These are phyloP conservation scores for Onchidella celtica DNA, from an alignment of 2,888 invertebrate species.

Conservation along the genomic window DNA sequence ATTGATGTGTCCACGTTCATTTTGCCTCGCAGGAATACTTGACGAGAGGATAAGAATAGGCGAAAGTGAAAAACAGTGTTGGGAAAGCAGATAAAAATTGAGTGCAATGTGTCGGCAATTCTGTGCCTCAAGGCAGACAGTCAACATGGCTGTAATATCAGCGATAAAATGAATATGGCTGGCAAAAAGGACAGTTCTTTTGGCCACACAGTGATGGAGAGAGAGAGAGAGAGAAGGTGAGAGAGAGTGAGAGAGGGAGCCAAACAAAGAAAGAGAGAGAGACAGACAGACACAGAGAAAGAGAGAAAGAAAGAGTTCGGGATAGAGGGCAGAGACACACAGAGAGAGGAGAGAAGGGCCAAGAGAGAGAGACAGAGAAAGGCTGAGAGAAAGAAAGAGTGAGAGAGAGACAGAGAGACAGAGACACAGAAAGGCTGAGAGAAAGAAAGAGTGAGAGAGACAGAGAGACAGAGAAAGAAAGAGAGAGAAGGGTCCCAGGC, in stretches of 20 bases:
- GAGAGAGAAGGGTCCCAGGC: neutral
- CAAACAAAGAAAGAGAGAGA: neutral
- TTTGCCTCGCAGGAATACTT: too few relatives aligned
- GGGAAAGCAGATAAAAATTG: too few relatives aligned
- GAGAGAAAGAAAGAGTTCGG: slow-evolving; percentile 8
- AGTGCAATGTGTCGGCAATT: too few relatives aligned
- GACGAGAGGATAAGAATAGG: too few relatives aligned
- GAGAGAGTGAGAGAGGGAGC: slow-evolving; percentile 1
- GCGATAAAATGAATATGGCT: too few relatives aligned
- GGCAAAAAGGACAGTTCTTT: too few relatives aligned
- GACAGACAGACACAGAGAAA: neutral
- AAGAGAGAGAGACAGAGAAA: slow-evolving; percentile 1
- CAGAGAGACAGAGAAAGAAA: neutral
- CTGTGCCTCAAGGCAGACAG: too few relatives aligned
- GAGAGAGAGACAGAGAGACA: neutral
- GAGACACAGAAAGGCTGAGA: neutral
- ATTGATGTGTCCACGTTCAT: too few relatives aligned
- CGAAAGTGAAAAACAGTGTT: too few relatives aligned
- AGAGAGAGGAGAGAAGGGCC: neutral
- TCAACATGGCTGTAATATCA: too few relatives aligned
- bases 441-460: slow-evolving; percentile 14
- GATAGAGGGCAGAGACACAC: neutral
- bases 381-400: neutral
- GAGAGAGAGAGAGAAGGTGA: slow-evolving; percentile 5
- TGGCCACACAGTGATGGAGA: too few relatives aligned